These are phyloP conservation scores for Orthonyx spaldingii DNA, from an alignment of 2,113 vertebrate genomes.

Conservation along the genomic window DNA sequence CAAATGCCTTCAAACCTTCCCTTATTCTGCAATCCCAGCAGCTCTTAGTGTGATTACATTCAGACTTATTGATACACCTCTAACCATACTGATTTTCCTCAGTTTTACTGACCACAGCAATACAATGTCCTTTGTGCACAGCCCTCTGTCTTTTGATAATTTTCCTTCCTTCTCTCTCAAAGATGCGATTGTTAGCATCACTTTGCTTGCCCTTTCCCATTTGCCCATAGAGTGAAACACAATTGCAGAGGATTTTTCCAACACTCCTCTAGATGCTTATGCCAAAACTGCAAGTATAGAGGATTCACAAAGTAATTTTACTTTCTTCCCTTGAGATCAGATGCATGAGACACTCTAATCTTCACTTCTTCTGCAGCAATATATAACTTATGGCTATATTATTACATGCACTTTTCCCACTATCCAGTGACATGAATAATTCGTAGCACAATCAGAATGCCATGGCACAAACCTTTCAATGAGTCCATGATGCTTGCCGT, in stretches of 20 bases:
- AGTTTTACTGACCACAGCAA: not conserved
- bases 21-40: not conserved
- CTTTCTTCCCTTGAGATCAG: not conserved
- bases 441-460: not conserved
- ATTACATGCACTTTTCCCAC: not conserved
- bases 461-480: not conserved
- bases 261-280: not conserved
- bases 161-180: not conserved
- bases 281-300: not conserved
- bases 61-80: not conserved
- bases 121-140: not conserved
- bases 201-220: not conserved
- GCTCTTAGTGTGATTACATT: not conserved
- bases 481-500: not conserved
- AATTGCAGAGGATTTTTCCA: not conserved
- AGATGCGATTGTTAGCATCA: not conserved
- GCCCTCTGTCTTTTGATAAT: not conserved
- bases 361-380: not conserved
- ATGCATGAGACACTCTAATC: not conserved
- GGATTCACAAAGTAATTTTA: not conserved
- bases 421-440: not conserved
- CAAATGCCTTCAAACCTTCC: not conserved
- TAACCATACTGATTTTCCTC: not conserved
- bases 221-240: not conserved
- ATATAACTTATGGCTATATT: not conserved